Evolutionary conservation across 2,888 invertebrate genomes (phyloP), one percentile per base, ranked within the genome.

Genomic region (Sinodicranocentrus sp.): DNA sequence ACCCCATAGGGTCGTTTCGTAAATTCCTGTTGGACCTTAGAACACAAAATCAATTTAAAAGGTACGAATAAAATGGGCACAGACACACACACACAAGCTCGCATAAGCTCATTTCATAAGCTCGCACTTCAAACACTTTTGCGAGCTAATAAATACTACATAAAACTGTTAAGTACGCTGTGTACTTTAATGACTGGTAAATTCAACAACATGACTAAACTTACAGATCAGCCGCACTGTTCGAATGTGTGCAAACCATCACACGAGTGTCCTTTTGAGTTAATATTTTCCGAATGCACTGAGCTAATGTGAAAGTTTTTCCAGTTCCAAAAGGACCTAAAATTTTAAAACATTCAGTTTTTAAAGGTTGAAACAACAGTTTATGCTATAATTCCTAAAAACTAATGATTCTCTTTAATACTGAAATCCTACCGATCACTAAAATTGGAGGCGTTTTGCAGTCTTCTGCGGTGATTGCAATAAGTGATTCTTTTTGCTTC

Each of bases 161-260:
- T n/a, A n/a, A n/a, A n/a, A n/a, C n/a, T n/a, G n/a, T n/a, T n/a
- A n/a, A n/a, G n/a, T n/a, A n/a, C n/a, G n/a, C n/a, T n/a, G n/a
- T n/a, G n/a, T n/a, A n/a, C n/a, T n/a, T n/a, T n/a, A n/a, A n/a
- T n/a, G n/a, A n/a, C n/a, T n/a, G 44, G 8, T 1, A 3, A 3
- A 8, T 3, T 8, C 44, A 44, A 44, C 44, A 39, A 39, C 5
- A 39, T 39, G n/a, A n/a, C n/a, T n/a, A 43, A 71, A 63, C 86
- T 86, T 84, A 88, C 87, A 87, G 82, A 72, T 88, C 87, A 13
- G 87, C 89, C 39, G 89, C 92, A 91, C 92, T 95, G 91, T 96
- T 96, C 67, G 95, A 96, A 91, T 96, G 96, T 1, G 96, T 96
- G 90, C 96, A 96, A 72, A 96, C 94, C 85, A 96, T 92, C 72